Base-by-base conservation (phyloP, 2,888 invertebrate genomes). In the Drosophila bunnanda region DNA sequence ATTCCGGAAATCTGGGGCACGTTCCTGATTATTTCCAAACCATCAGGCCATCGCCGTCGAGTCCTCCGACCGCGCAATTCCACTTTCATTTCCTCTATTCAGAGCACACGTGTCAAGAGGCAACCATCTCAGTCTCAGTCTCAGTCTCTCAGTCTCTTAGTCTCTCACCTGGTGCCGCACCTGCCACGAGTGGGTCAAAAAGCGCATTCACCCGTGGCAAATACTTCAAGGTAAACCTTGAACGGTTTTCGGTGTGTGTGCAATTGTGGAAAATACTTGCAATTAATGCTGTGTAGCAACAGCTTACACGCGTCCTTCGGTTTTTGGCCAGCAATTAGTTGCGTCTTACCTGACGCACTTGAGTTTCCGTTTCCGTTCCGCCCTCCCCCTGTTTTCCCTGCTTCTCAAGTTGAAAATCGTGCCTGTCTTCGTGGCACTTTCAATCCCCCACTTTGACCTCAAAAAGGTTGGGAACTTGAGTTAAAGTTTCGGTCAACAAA, bases 131-230 rank as follows among this genome's bases (percentile, higher is more conserved):
- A 8, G 30, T 6, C 38, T 22, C 38, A 28, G 17, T 25, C n/a
- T 50, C 28, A 13, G 15, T 13, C 28, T n/a, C 28, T 20, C 20
- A 22, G 8, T 10, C 2, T n/a, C n/a, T n/a, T n/a, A n/a, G n/a
- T n/a, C n/a, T 13, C 20, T 56, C 25, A 17, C n/a, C 38, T 28
- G n/a, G 28, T 10, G 15, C 8, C 55, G 12, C 39, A 57, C 68
- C 44, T 44, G 12, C 30, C 25, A 39, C 30, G 46, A 41, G 48
- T 78, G 68, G 81, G 82, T 88, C 86, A 85, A 75, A 88, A 85
- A 85, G 82, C 86, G 86, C 88, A 85, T 85, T 82, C 88, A 82
- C 65, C 86, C 80, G 56, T 53, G 48, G 28, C 56, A 50, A 57
- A 70, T 54, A 39, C 38, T 30, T 22, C 44, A 48, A 54, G 65